Percentiles rank a stretch among this genome's conserved stretches.
phyloP scores from a whole-genome alignment of 2,888 invertebrate species.

The Deilephila elpenor region DNA sequence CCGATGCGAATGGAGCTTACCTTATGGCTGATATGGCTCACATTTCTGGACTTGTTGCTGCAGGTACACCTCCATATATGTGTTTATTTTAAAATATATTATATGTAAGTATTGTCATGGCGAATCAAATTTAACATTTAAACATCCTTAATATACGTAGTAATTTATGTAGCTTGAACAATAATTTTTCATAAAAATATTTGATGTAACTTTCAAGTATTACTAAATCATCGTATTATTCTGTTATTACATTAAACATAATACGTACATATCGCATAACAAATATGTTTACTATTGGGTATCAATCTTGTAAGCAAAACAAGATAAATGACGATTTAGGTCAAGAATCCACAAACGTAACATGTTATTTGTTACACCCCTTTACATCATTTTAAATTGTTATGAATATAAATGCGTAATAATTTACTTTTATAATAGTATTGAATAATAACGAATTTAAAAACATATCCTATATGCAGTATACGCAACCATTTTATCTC shows the following conservation, averaged over 20 bases:
- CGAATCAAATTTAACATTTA: too few relatives aligned
- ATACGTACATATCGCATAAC: background rate
- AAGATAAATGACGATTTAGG: slow-evolving; percentile 19
- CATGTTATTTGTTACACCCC: background rate
- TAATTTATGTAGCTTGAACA: too few relatives aligned
- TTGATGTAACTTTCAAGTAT: too few relatives aligned
- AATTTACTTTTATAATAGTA: too few relatives aligned
- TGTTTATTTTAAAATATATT: background rate
- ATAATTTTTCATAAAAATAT: too few relatives aligned
- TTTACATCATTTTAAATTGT: slow-evolving; percentile 1
- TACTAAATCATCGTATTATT: background rate
- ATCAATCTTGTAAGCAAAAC: slow-evolving; percentile 12
- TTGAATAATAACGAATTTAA: too few relatives aligned
- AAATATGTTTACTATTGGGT: slow-evolving; percentile 18
- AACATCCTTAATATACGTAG: too few relatives aligned
- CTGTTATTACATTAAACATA: too few relatives aligned
- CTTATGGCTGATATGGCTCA: slow-evolving; percentile 98
- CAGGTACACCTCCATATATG: slow-evolving; percentile 77
- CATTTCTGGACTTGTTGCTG: slow-evolving; percentile 95
- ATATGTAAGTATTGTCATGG: background rate
- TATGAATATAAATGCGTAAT: background rate
- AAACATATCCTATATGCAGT: too few relatives aligned
- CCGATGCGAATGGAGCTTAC: slow-evolving; percentile 93
- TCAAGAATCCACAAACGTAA: slow-evolving; percentile 8
- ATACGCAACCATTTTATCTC: too few relatives aligned